These are phyloP conservation scores for Parochlus steinenii DNA, from an alignment of 2,888 invertebrate genomes.

Conservation along the genomic window DNA sequence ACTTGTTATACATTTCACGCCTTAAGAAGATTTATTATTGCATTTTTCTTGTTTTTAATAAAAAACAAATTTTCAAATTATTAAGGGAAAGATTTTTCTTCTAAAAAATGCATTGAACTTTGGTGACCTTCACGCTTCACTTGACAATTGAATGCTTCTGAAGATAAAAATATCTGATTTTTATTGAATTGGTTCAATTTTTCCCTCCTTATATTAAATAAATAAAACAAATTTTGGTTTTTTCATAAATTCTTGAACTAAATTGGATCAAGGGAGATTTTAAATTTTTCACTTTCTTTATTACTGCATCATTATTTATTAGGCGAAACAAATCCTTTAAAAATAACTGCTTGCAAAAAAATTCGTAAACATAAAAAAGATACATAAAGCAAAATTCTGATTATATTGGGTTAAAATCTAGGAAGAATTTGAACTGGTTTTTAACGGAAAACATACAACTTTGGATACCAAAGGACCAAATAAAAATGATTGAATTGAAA, in stretches of 20 bases:
- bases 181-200: background rate
- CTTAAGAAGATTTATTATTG: slow-evolving; percentile 13
- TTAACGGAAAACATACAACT: no score
- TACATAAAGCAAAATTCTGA: no score
- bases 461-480: no score
- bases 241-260: background rate
- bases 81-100: no score
- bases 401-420: no score
- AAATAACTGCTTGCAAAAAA: no score
- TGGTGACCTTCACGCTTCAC: background rate
- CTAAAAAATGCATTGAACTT: slow-evolving; percentile 3
- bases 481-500: no score
- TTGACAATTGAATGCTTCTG: background rate
- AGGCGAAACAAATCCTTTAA: slow-evolving; percentile 12
- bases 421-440: no score
- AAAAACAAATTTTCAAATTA: no score
- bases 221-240: background rate
- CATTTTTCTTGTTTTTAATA: slow-evolving; percentile 6
- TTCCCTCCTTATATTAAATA: background rate
- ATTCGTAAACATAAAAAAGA: no score
- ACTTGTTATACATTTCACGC: slow-evolving; percentile 13
- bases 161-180: slow-evolving; percentile 2
- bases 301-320: slow-evolving; percentile 11
- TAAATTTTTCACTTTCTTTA: slow-evolving; percentile 2
- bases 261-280: background rate